Conservation (phyloP, 2,113 vertebrate genomes). For the Anser cygnoides region DNA sequence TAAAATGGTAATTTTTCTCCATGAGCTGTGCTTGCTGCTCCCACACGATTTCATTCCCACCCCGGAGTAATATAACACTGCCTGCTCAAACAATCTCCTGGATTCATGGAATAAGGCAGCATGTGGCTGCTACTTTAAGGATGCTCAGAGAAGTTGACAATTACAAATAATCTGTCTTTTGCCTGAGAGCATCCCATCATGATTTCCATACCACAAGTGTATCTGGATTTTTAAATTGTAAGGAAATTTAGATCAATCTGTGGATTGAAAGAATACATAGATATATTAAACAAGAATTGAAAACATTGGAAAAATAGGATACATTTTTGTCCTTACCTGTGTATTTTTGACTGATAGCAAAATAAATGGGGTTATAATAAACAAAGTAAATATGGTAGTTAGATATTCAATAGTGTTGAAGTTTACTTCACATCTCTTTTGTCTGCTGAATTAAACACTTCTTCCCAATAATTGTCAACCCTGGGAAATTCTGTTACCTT, state of each 20-base stretch:
- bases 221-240: not conserved
- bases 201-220: conserved; percentile 23
- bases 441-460: not conserved
- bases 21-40: conserved; percentile 61
- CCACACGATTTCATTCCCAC: conserved; percentile 63
- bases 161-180: conserved; percentile 58
- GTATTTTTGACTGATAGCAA: not conserved
- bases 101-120: conserved; percentile 43
- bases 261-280: not conserved
- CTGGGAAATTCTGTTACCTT: not conserved
- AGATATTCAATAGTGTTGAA: not conserved
- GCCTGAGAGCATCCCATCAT: conserved; percentile 15
- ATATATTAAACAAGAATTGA: not conserved
- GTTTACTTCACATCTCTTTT: not conserved
- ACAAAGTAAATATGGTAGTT: not conserved
- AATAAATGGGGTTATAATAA: not conserved
- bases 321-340: not conserved
- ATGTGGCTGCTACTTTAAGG: conserved; percentile 47
- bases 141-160: conserved; percentile 57
- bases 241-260: not conserved
- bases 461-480: not conserved
- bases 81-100: conserved; percentile 32
- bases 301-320: not conserved
- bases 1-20: conserved; percentile 77
- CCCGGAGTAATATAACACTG: conserved; percentile 63